These are phyloP conservation scores for Neosilurus mollespiculum DNA, from an alignment of 2,797 vertebrate species.

Conservation along the genomic window DNA sequence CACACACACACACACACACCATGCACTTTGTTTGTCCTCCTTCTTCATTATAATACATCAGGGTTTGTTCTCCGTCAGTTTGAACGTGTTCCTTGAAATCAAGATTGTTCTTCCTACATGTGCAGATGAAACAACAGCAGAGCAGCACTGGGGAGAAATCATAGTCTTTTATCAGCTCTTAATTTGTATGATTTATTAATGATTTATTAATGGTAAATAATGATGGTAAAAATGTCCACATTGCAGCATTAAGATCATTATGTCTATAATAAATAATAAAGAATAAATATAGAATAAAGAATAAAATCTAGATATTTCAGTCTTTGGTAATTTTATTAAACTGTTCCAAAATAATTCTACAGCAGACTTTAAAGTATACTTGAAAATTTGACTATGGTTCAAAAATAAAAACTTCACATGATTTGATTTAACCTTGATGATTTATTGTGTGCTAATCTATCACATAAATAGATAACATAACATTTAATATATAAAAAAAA, in stretches of 20 bases:
- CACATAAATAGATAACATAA: too few relatives aligned
- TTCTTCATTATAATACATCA: constrained; percentile 80
- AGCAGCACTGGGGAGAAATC: constrained; percentile 65
- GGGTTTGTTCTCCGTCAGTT: constrained; percentile 74
- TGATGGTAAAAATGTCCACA: not conserved
- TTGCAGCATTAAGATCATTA: not conserved
- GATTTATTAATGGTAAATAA: too few relatives aligned
- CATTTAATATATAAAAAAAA: too few relatives aligned
- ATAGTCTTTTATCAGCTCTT: too few relatives aligned
- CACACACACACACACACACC: constrained; percentile 54
- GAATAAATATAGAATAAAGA: too few relatives aligned
- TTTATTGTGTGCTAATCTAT: too few relatives aligned
- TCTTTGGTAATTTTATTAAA: not conserved
- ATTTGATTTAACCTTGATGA: too few relatives aligned
- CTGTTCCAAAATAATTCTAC: not conserved
- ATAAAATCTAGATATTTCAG: not conserved
- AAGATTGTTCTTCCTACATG: not conserved
- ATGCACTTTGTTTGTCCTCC: constrained; percentile 62
- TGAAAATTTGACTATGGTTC: not conserved
- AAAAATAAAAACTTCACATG: not conserved
- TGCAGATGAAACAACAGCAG: constrained; percentile 32
- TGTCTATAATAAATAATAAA: too few relatives aligned
- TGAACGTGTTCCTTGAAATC: not conserved
- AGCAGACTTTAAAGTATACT: not conserved
- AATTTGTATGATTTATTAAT: not conserved